Conservation (phyloP, 2,113 vertebrate genomes). For the Leptobrachium leishanense region DNA sequence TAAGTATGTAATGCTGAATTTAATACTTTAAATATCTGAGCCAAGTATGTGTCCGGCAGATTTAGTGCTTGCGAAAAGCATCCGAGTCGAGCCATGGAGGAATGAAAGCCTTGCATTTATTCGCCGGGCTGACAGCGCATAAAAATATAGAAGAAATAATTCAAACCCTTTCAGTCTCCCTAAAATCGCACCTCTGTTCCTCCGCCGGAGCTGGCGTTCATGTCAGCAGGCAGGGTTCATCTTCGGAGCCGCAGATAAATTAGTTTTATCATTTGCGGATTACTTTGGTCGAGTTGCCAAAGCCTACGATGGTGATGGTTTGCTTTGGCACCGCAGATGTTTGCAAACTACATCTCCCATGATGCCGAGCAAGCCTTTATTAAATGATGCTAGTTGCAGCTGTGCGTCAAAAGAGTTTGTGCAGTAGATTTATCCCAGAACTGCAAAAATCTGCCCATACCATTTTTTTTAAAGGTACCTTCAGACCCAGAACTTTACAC, state of each 20-base stretch:
- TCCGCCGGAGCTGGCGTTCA: not conserved
- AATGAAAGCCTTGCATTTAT: slow-evolving; percentile 14
- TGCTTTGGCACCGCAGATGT: no score
- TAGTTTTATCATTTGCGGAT: not conserved
- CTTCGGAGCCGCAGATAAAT: not conserved
- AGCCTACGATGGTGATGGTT: no score
- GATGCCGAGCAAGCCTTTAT: no score
- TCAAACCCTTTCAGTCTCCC: not conserved
- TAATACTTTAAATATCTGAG: not conserved
- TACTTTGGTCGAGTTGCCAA: slow-evolving; percentile 60
- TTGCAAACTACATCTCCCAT: no score
- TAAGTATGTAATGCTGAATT: not conserved
- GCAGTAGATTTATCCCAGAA: no score
- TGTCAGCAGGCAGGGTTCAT: not conserved
- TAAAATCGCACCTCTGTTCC: not conserved
- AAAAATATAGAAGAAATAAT: not conserved
- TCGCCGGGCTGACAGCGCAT: not conserved
- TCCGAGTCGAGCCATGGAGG: not conserved
- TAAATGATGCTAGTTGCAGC: no score
- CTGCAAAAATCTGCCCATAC: no score
- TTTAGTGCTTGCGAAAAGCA: slow-evolving; percentile 14
- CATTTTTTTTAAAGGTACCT: no score
- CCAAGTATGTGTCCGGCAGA: slow-evolving; percentile 21
- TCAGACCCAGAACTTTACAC: no score
- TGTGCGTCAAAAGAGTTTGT: no score